Evolutionary conservation across 2,113 vertebrate species (phyloP).

Genomic region (Alouatta palliata): DNA sequence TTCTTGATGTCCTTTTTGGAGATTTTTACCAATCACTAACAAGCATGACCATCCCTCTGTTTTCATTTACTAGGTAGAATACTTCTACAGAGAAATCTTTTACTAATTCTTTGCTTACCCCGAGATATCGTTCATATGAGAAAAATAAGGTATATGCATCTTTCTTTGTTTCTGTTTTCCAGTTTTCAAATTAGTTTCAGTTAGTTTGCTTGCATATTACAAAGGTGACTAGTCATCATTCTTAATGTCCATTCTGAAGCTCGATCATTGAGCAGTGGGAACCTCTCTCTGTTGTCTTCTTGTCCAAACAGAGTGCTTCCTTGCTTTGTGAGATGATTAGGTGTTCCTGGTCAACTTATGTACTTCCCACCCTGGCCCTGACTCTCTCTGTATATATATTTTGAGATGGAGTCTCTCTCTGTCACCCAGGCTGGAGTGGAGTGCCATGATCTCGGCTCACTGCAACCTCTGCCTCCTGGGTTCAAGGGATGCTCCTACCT

Average conservation of each 20-base stretch:
- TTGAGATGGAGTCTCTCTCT: no score
- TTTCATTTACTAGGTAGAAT: not conserved
- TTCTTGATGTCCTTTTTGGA: not conserved
- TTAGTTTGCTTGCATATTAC: not conserved
- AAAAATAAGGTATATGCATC: not conserved
- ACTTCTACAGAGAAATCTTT: not conserved
- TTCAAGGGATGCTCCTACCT: no score
- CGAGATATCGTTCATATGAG: not conserved
- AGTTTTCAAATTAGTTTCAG: not conserved
- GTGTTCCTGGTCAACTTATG: not conserved
- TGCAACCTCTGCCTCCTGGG: no score
- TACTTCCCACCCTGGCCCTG: not conserved
- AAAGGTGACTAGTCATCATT: not conserved
- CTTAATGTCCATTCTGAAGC: not conserved
- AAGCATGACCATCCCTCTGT: not conserved
- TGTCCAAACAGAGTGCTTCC: no score
- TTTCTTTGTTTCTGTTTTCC: not conserved
- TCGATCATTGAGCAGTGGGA: fast-evolving
- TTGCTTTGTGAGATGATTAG: not conserved
- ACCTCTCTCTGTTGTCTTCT: not conserved
- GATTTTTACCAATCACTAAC: not conserved
- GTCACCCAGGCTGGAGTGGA: no score
- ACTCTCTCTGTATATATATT: not conserved
- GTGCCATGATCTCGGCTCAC: fast-evolving
- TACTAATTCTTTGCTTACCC: not conserved